A percentile compares a stretch with the other conserved stretches of the same genome.
Evolutionary conservation across 2,888 invertebrate species (phyloP).

Genomic region (Blera fallax): DNA sequence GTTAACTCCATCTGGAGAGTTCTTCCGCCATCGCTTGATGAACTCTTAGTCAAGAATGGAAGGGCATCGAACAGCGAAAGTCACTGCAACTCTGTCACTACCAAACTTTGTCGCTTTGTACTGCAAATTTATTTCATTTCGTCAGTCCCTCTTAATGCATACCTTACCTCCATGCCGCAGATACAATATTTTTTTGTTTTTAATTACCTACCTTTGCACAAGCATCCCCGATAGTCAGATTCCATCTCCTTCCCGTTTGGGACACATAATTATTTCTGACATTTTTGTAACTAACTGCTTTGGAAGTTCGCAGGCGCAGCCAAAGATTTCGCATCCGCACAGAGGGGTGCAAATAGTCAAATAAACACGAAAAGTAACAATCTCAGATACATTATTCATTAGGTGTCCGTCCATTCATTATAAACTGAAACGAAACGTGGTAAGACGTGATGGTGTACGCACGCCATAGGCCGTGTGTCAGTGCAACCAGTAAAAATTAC

Average conservation of each 20-base stretch:
- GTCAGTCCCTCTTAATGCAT: no score
- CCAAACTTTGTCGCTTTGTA: no score
- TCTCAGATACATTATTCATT: constrained; percentile 74
- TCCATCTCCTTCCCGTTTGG: constrained; percentile 52
- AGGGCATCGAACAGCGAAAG: no score
- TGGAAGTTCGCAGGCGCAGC: constrained; percentile 13
- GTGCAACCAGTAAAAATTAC: constrained; percentile 44
- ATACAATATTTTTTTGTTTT: constrained; percentile 39
- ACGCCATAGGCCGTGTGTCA: constrained; percentile 1
- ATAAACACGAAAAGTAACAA: constrained; percentile 74
- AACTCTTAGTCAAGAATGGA: no score
- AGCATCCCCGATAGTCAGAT: constrained; percentile 47
- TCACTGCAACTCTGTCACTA: no score
- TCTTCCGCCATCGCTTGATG: no score
- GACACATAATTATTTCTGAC: constrained; percentile 65
- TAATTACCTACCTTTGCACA: constrained; percentile 62
- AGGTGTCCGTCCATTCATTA: constrained; percentile 73
- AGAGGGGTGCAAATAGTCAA: constrained; percentile 60
- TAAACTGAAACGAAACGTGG: constrained; percentile 48
- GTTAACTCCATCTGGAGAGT: no score
- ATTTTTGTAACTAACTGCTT: constrained; percentile 58
- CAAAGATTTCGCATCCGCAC: constrained; percentile 32
- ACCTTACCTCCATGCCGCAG: constrained; percentile 35
- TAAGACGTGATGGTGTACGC: constrained; percentile 9
- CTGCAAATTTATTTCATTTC: no score